Conservation (phyloP, 2,113 vertebrate species). For the Peucedramus taeniatus region DNA sequence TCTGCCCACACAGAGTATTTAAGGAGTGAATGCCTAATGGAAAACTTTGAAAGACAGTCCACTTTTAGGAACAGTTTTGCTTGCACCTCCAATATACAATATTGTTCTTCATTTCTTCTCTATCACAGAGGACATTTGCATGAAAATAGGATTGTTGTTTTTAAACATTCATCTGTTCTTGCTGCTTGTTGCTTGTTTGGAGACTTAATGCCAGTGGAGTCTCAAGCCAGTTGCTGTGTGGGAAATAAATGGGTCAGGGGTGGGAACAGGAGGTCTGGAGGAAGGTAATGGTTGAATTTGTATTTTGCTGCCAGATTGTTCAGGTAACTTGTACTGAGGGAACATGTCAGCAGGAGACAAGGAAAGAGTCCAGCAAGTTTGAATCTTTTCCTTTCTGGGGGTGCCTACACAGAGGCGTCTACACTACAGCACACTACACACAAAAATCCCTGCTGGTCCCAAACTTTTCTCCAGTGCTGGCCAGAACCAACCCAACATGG, state of each 20-base stretch:
- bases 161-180: background rate
- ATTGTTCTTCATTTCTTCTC: background rate
- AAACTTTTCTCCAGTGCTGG: background rate
- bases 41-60: background rate
- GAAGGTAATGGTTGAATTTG: accelerated
- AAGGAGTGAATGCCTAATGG: background rate
- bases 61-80: background rate
- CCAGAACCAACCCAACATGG: background rate
- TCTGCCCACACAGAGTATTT: background rate
- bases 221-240: background rate
- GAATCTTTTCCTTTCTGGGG: background rate
- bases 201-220: background rate
- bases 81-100: background rate
- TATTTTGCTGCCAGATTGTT: background rate
- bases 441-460: background rate
- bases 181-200: background rate
- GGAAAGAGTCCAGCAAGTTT: background rate
- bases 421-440: background rate
- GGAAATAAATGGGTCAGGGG: background rate
- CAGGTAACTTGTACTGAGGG: background rate
- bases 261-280: background rate
- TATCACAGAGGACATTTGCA: background rate
- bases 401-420: background rate
- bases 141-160: background rate
- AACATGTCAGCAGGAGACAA: background rate